phyloP scores from a whole-genome alignment of 1,140 invertebrate species.

The Euura saliciscinereae region DNA sequence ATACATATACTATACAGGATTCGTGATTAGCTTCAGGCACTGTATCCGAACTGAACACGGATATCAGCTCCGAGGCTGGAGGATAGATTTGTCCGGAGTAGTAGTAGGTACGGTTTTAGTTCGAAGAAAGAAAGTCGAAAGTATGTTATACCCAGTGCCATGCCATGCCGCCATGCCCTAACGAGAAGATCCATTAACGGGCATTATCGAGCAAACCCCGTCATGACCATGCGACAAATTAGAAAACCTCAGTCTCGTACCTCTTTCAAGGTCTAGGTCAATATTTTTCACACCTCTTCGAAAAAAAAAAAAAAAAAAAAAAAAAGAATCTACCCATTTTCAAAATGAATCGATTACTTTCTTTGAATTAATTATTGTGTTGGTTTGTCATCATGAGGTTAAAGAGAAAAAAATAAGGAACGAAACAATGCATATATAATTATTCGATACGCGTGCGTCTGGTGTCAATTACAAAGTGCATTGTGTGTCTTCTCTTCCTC shows the following conservation, averaged over 20 bases:
- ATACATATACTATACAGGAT: no score
- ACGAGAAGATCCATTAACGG: background rate
- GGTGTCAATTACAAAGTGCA: background rate
- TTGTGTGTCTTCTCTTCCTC: background rate
- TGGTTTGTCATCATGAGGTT: background rate
- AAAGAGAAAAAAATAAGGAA: background rate
- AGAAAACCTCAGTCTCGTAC: no score
- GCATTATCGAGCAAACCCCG: no score
- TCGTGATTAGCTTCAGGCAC: no score
- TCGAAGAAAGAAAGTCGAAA: constrained; percentile 2
- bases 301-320: no score
- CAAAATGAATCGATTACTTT: background rate
- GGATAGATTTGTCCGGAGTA: no score
- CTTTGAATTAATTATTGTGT: background rate
- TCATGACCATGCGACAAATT: no score
- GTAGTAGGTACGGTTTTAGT: background rate
- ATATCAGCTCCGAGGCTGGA: no score
- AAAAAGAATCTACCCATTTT: background rate
- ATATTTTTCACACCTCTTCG: no score
- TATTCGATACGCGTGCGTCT: background rate
- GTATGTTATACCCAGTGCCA: background rate
- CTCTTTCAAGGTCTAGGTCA: no score
- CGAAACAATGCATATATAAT: background rate
- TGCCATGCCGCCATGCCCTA: background rate
- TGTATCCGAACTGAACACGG: no score